A percentile compares a stretch with the other conserved stretches of the same genome.
Conservation (phyloP, 2,888 invertebrate genomes). For the Coenonympha arcania region DNA sequence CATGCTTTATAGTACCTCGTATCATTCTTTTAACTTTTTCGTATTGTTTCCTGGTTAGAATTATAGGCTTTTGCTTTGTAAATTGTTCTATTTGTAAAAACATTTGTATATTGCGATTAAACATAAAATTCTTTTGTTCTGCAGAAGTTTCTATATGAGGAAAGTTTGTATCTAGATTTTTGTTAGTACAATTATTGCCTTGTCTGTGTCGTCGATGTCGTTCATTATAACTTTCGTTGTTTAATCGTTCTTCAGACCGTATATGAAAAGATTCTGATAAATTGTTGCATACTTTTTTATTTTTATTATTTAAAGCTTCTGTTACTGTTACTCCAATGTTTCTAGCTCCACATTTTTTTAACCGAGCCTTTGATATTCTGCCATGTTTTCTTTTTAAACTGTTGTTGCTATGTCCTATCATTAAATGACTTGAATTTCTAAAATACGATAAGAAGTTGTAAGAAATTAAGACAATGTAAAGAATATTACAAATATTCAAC, state of each 20-base stretch:
- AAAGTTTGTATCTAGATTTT: neutral
- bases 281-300: neutral
- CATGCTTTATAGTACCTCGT: conserved; percentile 33
- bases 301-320: neutral
- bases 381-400: conserved; percentile 1
- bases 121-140: conserved; percentile 29
- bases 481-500: neutral
- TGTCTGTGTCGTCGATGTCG: neutral
- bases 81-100: conserved; percentile 46
- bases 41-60: conserved; percentile 51
- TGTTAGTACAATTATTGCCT: neutral
- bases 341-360: neutral
- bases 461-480: neutral
- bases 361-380: neutral
- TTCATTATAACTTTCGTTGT: neutral
- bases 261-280: neutral
- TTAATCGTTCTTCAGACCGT: neutral
- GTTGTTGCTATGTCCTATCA: conserved; percentile 13
- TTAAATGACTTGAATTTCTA: conserved; percentile 17
- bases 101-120: conserved; percentile 46
- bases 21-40: conserved; percentile 51
- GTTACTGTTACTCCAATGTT: neutral
- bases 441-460: neutral
- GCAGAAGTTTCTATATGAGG: neutral
- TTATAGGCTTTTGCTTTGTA: conserved; percentile 46